Percentiles rank a stretch among this genome's conserved stretches.
Evolutionary conservation across 1,140 invertebrate genomes (phyloP).

Genomic region (Helicoverpa armigera): DNA sequence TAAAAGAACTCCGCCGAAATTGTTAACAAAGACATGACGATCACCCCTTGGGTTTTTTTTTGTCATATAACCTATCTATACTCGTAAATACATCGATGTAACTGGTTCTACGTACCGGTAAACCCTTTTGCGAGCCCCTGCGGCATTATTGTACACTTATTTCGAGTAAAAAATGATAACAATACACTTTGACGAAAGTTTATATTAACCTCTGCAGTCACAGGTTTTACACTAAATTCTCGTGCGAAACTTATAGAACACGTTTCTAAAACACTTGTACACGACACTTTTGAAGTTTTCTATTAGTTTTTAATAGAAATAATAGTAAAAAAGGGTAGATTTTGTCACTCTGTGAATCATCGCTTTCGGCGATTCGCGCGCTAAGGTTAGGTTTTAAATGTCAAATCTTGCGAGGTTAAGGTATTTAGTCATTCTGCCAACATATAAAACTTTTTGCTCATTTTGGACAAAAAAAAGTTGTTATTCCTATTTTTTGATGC

Average conservation of each 20-base stretch:
- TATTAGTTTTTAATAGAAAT: constrained; percentile 4
- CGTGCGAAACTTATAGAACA: constrained; percentile 33
- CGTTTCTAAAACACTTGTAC: constrained; percentile 11
- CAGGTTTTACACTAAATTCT: constrained; percentile 42
- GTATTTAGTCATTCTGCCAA: constrained; percentile 20
- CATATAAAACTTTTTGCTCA: neutral
- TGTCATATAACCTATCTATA: constrained; percentile 49
- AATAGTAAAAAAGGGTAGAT: constrained; percentile 18
- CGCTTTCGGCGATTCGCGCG: constrained; percentile 32
- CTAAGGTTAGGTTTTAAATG: constrained; percentile 48
- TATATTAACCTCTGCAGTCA: constrained; percentile 9
- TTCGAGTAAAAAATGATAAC: constrained; percentile 17
- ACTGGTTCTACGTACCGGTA: constrained; percentile 61
- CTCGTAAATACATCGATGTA: constrained; percentile 61
- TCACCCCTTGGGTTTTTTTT: constrained; percentile 41
- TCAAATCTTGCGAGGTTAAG: constrained; percentile 22
- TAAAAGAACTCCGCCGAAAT: constrained; percentile 17
- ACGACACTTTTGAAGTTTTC: constrained; percentile 1
- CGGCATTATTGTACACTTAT: constrained; percentile 48
- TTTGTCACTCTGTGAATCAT: neutral
- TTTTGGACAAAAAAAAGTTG: no score
- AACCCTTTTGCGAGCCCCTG: constrained; percentile 45
- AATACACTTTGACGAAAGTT: constrained; percentile 19
- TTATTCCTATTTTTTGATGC: neutral
- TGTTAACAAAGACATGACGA: constrained; percentile 12